phyloP scores from a whole-genome alignment of 2,888 invertebrate species.

The Amphipyra berbera region DNA sequence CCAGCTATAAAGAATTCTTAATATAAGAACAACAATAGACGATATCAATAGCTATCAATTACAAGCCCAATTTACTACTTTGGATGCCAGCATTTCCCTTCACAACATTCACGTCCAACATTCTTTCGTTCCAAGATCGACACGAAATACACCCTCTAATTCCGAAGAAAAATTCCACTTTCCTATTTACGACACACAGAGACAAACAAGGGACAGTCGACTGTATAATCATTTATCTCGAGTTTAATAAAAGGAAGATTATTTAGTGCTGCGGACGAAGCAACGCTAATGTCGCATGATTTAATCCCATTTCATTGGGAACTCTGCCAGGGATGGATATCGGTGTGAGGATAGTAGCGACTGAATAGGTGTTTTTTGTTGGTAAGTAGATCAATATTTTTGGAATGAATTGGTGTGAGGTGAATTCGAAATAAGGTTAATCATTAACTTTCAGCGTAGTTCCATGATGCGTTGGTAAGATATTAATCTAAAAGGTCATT shows the following conservation, averaged over 20 bases:
- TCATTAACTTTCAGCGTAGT: too few species aligned
- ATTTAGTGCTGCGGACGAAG: conserved; percentile 84
- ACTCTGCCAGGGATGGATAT: conserved; percentile 74
- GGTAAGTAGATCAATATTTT: conserved; percentile 27
- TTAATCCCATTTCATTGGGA: conserved; percentile 88
- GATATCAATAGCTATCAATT: conserved; percentile 47
- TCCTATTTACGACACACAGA: conserved; percentile 63
- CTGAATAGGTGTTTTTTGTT: conserved; percentile 43
- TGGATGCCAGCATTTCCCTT: conserved; percentile 47
- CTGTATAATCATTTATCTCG: conserved; percentile 90
- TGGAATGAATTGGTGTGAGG: conserved; percentile 2
- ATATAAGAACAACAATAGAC: conserved; percentile 26
- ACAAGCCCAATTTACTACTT: conserved; percentile 51
- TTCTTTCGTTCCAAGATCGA: conserved; percentile 52
- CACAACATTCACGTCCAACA: conserved; percentile 30
- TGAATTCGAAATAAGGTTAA: neutral
- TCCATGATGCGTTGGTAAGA: too few species aligned
- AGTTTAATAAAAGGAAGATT: conserved; percentile 90
- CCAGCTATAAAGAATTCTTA: conserved; percentile 13
- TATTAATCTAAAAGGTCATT: too few species aligned
- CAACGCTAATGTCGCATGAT: conserved; percentile 87
- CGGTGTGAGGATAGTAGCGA: conserved; percentile 44
- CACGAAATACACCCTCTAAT: conserved; percentile 55
- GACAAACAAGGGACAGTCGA: conserved; percentile 79
- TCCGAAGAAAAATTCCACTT: conserved; percentile 62